phyloP scores from a whole-genome alignment of 2,797 vertebrate species.

The Darevskia mixta region DNA sequence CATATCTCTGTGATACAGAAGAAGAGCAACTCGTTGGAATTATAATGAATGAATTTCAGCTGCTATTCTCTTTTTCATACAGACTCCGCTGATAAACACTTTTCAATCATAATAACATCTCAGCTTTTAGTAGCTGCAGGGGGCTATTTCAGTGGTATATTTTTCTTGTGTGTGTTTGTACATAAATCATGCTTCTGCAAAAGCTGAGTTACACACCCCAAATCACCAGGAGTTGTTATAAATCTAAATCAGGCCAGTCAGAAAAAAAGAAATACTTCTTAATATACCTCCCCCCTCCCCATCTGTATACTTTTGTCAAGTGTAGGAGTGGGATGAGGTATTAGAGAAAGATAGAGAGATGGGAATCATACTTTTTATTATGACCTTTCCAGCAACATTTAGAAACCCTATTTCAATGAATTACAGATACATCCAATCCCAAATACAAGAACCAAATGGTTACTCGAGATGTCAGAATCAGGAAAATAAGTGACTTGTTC shows the following conservation, averaged over 20 bases:
- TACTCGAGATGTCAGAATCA: neutral
- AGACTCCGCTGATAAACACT: slow-evolving; percentile 25
- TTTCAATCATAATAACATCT: slow-evolving; percentile 42
- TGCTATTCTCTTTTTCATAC: slow-evolving; percentile 2
- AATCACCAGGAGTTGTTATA: slow-evolving; percentile 12
- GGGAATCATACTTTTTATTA: too few relatives aligned
- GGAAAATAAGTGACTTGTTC: neutral
- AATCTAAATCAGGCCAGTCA: slow-evolving; percentile 19
- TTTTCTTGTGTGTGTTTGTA: slow-evolving; percentile 11
- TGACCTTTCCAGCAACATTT: neutral
- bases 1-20: neutral
- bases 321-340: neutral
- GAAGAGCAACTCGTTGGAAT: neutral
- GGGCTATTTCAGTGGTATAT: slow-evolving; percentile 5
- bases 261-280: slow-evolving; percentile 6
- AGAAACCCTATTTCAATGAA: neutral
- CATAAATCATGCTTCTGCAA: slow-evolving; percentile 37
- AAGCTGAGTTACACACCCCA: slow-evolving; percentile 8
- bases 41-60: slow-evolving; percentile 27
- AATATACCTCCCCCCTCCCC: neutral
- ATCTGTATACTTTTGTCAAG: neutral
- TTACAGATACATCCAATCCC: fast-evolving
- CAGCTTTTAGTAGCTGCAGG: slow-evolving; percentile 29
- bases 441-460: neutral
- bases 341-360: neutral